phyloP scores from a whole-genome alignment of 1,140 invertebrate genomes.

The Brachionus asplanchnoidis region DNA sequence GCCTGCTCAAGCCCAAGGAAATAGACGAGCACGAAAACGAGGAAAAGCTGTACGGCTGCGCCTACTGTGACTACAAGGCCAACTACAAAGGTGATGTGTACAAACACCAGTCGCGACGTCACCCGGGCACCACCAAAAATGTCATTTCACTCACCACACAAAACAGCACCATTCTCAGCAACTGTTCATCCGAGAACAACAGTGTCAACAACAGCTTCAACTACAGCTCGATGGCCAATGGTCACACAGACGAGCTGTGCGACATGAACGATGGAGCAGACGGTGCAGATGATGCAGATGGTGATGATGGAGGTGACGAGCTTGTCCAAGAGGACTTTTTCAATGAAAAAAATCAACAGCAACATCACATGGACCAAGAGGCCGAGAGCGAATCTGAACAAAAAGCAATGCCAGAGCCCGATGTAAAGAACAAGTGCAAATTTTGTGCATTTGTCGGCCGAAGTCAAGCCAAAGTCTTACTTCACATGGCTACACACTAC shows the following conservation, averaged over 20 bases:
- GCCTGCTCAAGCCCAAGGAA: constrained; percentile 26
- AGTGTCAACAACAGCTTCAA: constrained; percentile 32
- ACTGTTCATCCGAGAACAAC: constrained; percentile 36
- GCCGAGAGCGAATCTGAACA: background rate
- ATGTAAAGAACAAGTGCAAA: constrained; percentile 45
- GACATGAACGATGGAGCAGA: background rate
- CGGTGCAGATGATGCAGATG: background rate
- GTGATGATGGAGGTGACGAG: too few relatives aligned
- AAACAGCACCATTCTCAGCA: background rate
- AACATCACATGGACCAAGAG: background rate
- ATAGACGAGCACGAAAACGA: constrained; percentile 25
- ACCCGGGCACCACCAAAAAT: constrained; percentile 37
- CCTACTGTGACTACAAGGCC: constrained; percentile 40
- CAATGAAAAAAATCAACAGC: background rate
- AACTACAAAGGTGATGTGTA: constrained; percentile 40
- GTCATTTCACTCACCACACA: background rate
- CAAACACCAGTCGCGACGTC: constrained; percentile 36
- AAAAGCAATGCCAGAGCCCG: background rate
- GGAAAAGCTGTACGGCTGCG: constrained; percentile 21
- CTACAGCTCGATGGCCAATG: background rate
- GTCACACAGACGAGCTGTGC: background rate
- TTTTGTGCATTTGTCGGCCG: constrained; percentile 50
- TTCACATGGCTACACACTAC: constrained; percentile 51
- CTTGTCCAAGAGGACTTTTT: background rate
- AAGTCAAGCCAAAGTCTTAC: constrained; percentile 50